Conservation (phyloP, 2,797 vertebrate genomes). For the Neoniphon sammara region DNA sequence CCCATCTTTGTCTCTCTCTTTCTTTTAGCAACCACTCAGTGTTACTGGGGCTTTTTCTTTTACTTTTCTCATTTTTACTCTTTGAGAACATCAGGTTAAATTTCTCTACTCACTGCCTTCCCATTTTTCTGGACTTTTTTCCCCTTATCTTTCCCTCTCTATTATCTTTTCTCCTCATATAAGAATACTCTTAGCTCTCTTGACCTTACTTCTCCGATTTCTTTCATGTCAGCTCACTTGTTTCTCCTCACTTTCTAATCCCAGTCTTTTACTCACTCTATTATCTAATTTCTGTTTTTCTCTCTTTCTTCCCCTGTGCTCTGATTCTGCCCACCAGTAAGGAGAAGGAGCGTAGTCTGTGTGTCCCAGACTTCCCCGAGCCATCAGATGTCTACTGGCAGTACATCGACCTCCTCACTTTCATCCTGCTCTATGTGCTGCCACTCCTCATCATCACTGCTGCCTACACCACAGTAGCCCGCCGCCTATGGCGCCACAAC, state of each 20-base stretch:
- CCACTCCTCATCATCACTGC: constrained; percentile 91
- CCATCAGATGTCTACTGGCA: constrained; percentile 94
- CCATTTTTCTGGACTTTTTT: no score
- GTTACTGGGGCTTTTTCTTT: no score
- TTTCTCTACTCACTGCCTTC: no score
- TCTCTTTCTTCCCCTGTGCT: neutral
- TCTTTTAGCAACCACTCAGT: no score
- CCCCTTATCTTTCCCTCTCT: no score
- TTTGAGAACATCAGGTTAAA: no score
- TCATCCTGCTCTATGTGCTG: constrained; percentile 90
- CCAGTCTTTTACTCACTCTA: neutral
- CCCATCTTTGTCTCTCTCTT: no score
- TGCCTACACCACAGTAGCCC: constrained; percentile 89
- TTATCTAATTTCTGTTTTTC: neutral
- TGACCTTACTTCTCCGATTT: neutral
- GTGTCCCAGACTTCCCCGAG: constrained; percentile 92
- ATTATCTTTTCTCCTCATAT: neutral
- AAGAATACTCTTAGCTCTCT: neutral
- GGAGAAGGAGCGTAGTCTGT: constrained; percentile 87
- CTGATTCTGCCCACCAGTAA: constrained; percentile 75
- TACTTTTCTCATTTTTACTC: no score
- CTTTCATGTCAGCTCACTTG: no score
- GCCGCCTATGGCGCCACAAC: constrained; percentile 90
- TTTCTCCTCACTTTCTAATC: neutral
- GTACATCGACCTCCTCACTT: constrained; percentile 92